Evolutionary conservation across 2,113 vertebrate species (phyloP), one percentile per base, ranked within the genome.

Genomic region (Anhinga rufa): DNA sequence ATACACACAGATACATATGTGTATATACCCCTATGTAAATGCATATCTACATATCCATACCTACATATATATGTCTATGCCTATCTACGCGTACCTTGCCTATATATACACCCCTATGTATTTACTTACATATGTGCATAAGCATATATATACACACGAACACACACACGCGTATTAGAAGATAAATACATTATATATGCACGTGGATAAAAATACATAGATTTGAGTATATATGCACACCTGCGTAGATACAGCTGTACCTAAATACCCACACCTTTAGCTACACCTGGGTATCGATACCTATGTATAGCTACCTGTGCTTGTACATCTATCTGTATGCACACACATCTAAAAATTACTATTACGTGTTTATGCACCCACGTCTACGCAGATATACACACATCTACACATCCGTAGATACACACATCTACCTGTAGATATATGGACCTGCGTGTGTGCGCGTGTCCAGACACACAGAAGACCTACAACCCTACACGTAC

Each of bases 1-100:
- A 44, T 44, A 44, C 42, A 42, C 14, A 69, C 21, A 77, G 12
- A 72, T 26, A 51, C 7, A 42, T 12, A 9, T 26, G n/a, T 32
- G 15, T 74, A 9, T 29, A 17, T 32, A 58, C 19, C 57, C 20
- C 17, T 31, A 36, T 38, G 48, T n/a, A 62, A 66, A 85, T 12
- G 20, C 54, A 48, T 19, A 34, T 52, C 42, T 12, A 22, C 54
- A 48, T 19, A 34, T 52, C 42, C 29, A 42, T 24, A 52, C 22
- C 18, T 65, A 22, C 0, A 0, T 14, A 17, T 4, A 55, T 20
- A 20, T 26, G 28, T 48, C 26, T 42, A 17, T 24, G 10, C 7
- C 29, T 72, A 3, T 6, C 81, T 74, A 40, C 81, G 42, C 28
- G 10, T 32, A 58, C 12, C 31, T 62, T 28, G 22, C 60, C 44